Evolutionary conservation across 2,888 invertebrate species (phyloP).

Genomic region (Noctua janthe): DNA sequence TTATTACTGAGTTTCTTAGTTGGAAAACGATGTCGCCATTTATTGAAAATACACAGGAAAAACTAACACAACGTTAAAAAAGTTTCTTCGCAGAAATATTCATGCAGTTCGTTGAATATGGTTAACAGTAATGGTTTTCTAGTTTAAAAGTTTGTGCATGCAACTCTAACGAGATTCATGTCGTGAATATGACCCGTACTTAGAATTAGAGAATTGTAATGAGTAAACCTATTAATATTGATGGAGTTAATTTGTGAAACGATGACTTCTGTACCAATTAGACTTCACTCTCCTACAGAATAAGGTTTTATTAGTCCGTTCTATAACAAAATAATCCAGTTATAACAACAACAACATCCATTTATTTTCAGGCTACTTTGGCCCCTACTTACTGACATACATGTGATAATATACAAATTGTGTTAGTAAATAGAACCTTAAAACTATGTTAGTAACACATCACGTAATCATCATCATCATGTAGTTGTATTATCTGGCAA

Average conservation of each 20-base stretch:
- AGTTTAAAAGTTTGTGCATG: constrained; percentile 73
- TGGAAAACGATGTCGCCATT: constrained; percentile 27
- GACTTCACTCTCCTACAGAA: no score
- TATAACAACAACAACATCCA: background rate
- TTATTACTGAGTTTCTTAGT: constrained; percentile 18
- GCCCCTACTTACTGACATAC: no score
- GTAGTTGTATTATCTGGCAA: background rate
- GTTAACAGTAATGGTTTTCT: constrained; percentile 72
- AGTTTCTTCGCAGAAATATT: constrained; percentile 74
- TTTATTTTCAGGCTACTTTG: no score
- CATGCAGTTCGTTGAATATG: constrained; percentile 72
- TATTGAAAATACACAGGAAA: constrained; percentile 24
- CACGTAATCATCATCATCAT: no score
- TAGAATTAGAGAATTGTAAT: constrained; percentile 26
- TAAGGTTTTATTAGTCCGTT: background rate
- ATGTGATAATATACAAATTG: no score
- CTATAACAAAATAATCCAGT: background rate
- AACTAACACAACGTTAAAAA: constrained; percentile 40
- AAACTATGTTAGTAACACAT: no score
- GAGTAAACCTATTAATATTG: background rate
- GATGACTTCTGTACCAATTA: background rate
- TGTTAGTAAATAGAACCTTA: no score
- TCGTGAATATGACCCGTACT: constrained; percentile 18
- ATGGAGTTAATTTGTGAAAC: background rate
- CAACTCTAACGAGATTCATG: constrained; percentile 69